Evolutionary conservation across 2,888 invertebrate genomes (phyloP), one percentile per base, ranked within the genome.

Genomic region (Acheta domesticus): DNA sequence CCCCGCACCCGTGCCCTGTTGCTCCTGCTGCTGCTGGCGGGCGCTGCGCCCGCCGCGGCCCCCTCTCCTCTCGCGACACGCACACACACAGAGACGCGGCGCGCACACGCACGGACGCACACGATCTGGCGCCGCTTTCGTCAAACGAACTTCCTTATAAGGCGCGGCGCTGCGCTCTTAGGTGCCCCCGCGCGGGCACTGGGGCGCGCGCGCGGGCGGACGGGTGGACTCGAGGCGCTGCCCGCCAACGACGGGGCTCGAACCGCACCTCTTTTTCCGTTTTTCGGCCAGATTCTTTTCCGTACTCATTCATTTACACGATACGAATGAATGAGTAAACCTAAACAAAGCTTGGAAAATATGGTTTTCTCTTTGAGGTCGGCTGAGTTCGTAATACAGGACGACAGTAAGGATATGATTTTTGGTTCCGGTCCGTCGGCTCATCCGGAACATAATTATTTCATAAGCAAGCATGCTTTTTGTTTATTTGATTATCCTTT

Each of bases 131-230:
- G 62, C 62, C 62, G 62, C 62, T 62, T 62, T 62, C 62, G 62
- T 62, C 62, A 62, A 78, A 49, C 74, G 77, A 50, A 81, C 81
- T 80, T 76, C 81, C 81, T 77, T 80, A 75, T 81, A 77, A 80
- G 81, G 81, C 48, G 77, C 79, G 80, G 74, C 76, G 62, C 62
- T 12, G 62, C 14, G 62, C 62, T 8, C 62, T 8, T 8, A 62
- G 62, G 62, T 62, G 62, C 12, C 62, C 62, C 62, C 16, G n/a
- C 62, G 62, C 62, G 62, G 62, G 62, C n/a, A 62, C 62, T 62
- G 62, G 62, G n/a, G 62, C 62, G 62, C 14, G 62, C 5, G 50
- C 75, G 21, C 77, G n/a, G 62, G 16, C 62, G 14, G 62, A 62
- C 62, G 19, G 62, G 62, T 62, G 62, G 62, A 16, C 62, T 12